Percentiles rank a stretch among this genome's conserved stretches.
phyloP scores from a whole-genome alignment of 2,888 invertebrate species.

The Mechanitis mazaeus region DNA sequence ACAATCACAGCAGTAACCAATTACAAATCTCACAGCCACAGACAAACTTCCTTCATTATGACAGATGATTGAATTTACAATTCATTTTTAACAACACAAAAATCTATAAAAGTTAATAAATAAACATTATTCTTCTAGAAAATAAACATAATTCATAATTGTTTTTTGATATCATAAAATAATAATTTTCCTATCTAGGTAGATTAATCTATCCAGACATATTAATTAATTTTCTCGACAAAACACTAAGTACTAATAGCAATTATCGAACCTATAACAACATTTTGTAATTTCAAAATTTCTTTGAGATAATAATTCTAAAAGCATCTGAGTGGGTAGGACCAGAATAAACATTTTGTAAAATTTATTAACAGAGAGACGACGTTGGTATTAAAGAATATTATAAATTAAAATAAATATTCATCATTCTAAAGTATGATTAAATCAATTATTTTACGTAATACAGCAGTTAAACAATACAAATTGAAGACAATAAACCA shows the following conservation, averaged over 20 bases:
- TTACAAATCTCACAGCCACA: slow-evolving; percentile 3
- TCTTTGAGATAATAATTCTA: not conserved
- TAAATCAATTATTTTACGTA: too few relatives aligned
- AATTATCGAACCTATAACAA: not conserved
- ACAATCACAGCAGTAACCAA: not conserved
- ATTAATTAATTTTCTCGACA: not conserved
- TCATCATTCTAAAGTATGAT: too few relatives aligned
- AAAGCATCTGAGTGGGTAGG: too few relatives aligned
- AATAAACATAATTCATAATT: not conserved
- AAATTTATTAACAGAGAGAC: too few relatives aligned
- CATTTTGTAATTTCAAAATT: not conserved
- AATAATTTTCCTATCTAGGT: not conserved
- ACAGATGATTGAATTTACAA: too few relatives aligned
- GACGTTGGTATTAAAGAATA: too few relatives aligned
- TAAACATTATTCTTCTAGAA: not conserved
- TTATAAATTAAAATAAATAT: too few relatives aligned
- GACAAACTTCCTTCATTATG: not conserved
- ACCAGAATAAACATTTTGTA: too few relatives aligned
- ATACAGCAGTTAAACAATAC: too few relatives aligned
- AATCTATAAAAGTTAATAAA: not conserved
- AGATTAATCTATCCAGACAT: not conserved
- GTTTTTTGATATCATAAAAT: not conserved
- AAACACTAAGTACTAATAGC: not conserved
- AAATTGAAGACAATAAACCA: too few relatives aligned
- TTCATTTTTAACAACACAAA: too few relatives aligned